phyloP scores from a whole-genome alignment of 2,113 vertebrate genomes.

The Seriola dumerili region DNA sequence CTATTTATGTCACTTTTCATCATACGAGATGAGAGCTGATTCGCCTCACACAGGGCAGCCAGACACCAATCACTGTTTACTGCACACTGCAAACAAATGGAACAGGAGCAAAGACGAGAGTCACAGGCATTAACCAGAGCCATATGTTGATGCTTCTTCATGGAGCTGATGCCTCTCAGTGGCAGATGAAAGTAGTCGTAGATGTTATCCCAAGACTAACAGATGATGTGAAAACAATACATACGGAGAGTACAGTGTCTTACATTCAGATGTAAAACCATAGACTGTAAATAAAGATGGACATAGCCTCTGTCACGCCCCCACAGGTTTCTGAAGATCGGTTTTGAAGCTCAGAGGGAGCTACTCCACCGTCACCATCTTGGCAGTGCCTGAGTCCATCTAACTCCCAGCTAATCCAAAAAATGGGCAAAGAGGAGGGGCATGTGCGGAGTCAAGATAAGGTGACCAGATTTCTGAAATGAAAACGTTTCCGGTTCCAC shows the following conservation, averaged over 20 bases:
- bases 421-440: too few species aligned
- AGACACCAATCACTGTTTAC: slow-evolving; percentile 54
- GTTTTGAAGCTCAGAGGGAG: too few species aligned
- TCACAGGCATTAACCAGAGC: slow-evolving; percentile 10
- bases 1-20: slow-evolving; percentile 70
- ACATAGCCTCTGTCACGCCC: too few species aligned
- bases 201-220: slow-evolving; percentile 2
- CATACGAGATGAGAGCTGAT: slow-evolving; percentile 54
- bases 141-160: slow-evolving; percentile 38
- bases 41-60: slow-evolving; percentile 38
- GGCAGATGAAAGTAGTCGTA: slow-evolving; percentile 10
- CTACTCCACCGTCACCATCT: too few species aligned
- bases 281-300: too few species aligned
- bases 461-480: too few species aligned
- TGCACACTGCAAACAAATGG: slow-evolving; percentile 29
- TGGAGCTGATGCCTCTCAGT: not conserved
- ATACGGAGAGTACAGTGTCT: not conserved
- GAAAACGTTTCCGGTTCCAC: too few species aligned
- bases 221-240: slow-evolving; percentile 20
- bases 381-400: too few species aligned
- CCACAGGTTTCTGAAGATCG: too few species aligned
- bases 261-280: not conserved
- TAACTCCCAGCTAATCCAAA: too few species aligned
- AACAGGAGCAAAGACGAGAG: slow-evolving; percentile 12
- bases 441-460: too few species aligned